Conservation (phyloP, 2,113 vertebrate genomes). For the Edolisoma coerulescens region DNA sequence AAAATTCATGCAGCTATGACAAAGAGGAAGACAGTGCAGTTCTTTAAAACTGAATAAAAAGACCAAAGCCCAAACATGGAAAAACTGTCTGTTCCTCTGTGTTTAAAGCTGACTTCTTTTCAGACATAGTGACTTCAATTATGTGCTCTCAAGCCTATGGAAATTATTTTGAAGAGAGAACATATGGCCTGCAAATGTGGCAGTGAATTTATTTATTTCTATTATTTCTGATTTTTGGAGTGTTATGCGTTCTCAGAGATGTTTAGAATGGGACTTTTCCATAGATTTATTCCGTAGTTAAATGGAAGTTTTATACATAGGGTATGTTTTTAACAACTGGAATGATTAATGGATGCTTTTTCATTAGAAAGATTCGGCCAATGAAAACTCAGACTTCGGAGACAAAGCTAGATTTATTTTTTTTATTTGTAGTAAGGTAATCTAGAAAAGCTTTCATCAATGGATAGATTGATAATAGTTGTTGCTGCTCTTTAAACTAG, state of each 20-base stretch:
- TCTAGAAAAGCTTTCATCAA: not conserved
- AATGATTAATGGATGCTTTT: not conserved
- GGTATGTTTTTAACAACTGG: not conserved
- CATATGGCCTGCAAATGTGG: not conserved
- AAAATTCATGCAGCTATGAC: not conserved
- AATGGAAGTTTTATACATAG: not conserved
- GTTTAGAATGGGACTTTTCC: not conserved
- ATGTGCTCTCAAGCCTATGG: not conserved
- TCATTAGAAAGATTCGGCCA: not conserved
- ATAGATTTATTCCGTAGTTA: not conserved
- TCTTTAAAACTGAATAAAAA: not conserved
- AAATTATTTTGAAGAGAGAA: not conserved
- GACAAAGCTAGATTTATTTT: not conserved
- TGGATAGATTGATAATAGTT: not conserved
- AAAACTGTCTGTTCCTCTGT: not conserved
- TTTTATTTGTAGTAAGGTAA: not conserved
- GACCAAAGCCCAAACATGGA: not conserved
- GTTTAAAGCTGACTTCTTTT: not conserved
- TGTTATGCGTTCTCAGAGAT: not conserved
- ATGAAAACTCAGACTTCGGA: not conserved
- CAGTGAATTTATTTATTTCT: not conserved
- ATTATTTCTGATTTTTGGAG: not conserved
- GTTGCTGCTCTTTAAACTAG: not conserved
- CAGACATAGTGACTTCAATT: not conserved
- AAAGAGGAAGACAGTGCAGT: not conserved